Conservation (phyloP, 1,140 invertebrate species). For the Drosophila fuyamai region DNA sequence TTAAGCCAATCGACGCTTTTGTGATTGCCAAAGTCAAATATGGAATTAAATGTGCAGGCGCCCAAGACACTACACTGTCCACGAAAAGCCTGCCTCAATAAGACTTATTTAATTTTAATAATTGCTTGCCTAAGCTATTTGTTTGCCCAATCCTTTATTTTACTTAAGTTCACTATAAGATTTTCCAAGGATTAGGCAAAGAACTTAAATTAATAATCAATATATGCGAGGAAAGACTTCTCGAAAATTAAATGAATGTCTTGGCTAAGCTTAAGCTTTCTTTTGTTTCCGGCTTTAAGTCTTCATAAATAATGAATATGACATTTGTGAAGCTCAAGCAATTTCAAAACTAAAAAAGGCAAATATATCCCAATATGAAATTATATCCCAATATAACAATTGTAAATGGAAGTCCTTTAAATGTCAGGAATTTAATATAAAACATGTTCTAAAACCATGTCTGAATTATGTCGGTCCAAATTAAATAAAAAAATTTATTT, state of each 20-base stretch:
- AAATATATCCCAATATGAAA: neutral
- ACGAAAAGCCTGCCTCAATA: slow-evolving; percentile 28
- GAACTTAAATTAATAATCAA: slow-evolving; percentile 34
- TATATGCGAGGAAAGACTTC: neutral
- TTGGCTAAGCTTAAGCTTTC: slow-evolving; percentile 7
- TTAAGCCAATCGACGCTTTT: slow-evolving; percentile 64
- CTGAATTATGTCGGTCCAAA: too few relatives aligned
- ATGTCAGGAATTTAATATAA: too few relatives aligned
- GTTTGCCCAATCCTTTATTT: neutral
- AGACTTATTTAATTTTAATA: slow-evolving; percentile 29
- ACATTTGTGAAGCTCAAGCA: neutral
- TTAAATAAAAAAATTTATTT: neutral
- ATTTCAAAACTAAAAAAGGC: slow-evolving; percentile 3
- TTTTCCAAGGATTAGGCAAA: slow-evolving; percentile 21
- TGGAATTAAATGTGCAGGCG: slow-evolving; percentile 50
- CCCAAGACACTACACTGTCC: slow-evolving; percentile 24
- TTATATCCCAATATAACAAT: too few relatives aligned
- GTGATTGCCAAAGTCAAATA: slow-evolving; percentile 71
- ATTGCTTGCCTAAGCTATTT: neutral
- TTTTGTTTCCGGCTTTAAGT: slow-evolving; percentile 4
- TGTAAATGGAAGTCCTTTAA: neutral
- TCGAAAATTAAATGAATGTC: slow-evolving; percentile 12
- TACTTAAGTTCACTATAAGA: neutral
- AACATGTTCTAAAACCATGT: too few relatives aligned
- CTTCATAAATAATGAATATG: slow-evolving; percentile 1